Evolutionary conservation across 2,113 vertebrate species (phyloP), one percentile per base, ranked within the genome.

Genomic region (Dissostichus mawsoni): DNA sequence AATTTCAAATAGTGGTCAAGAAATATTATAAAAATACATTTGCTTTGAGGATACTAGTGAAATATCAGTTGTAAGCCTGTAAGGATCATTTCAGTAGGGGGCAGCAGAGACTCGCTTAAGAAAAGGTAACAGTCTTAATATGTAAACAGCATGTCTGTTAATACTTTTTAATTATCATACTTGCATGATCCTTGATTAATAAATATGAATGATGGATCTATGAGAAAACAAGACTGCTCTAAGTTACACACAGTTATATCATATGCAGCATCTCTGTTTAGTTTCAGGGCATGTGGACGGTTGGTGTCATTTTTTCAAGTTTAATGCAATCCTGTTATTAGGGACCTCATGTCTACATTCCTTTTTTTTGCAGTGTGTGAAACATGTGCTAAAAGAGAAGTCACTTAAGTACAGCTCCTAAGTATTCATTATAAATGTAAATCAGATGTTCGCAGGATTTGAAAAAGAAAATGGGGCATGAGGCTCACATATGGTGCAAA

Each of bases 61-160:
- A 68, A 79, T 13, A 70, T 61, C 51, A 69, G 56, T 50, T 69
- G 11, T 57, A 55, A 61, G 57, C 23, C 25, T 41, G n/a, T 12
- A 16, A 64, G 36, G 52, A 67, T 79, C 36, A 2, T 85, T 69
- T 78, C 91, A 85, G 74, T 75, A 93, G 90, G 72, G 81, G 90
- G 90, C 90, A 93, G 90, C 89, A 93, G 68, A 90, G 66, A 66
- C 55, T 56, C 1, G 25, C 53, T 75, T 72, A 74, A 70, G 73
- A 65, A 81, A 77, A 51, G 51, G 76, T 84, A 76, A 78, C 75
- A 79, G 64, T 78, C 61, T 74, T 25, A 23, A 63, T 69, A 83
- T 18, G 69, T 76, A 82, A 88, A 89, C 51, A 47, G 47, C 5
- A 53, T 57, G 23, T 83, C 69, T 56, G 57, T 65, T 74, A 79